Evolutionary conservation across 2,888 invertebrate genomes (phyloP).

Genomic region (Gonocerus acuteangulatus): DNA sequence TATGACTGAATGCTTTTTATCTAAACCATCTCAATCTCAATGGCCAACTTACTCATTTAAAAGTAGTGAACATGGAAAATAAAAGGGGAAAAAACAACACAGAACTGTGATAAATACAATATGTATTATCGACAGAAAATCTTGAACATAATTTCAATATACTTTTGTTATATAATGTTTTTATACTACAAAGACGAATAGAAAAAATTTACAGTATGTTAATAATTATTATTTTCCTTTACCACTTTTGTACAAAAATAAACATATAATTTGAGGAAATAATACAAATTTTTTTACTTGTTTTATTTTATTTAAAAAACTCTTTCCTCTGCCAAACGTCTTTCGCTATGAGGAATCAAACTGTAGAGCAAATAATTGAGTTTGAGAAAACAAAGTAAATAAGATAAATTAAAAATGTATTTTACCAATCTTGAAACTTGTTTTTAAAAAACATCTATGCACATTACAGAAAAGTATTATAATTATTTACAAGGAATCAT

Average conservation of each 20-base stretch:
- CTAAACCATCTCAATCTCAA: no score
- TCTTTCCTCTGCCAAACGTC: neutral
- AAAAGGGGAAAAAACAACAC: neutral
- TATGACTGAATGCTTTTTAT: no score
- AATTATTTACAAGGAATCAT: conserved; percentile 7
- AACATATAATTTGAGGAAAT: conserved; percentile 22
- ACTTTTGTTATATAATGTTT: conserved; percentile 15
- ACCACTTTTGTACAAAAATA: conserved; percentile 27
- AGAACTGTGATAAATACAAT: conserved; percentile 22
- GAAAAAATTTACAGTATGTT: conserved; percentile 18
- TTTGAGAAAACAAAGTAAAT: neutral
- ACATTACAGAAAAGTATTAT: conserved; percentile 15
- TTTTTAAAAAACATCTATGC: conserved; percentile 3
- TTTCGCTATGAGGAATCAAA: neutral
- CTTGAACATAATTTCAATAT: conserved; percentile 23
- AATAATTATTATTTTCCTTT: conserved; percentile 24
- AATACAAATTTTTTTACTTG: conserved; percentile 16
- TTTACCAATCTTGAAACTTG: neutral
- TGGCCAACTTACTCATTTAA: no score
- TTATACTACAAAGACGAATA: conserved; percentile 19
- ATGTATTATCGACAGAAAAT: conserved; percentile 26
- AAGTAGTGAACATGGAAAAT: no score
- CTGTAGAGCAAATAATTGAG: neutral
- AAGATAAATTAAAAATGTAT: neutral
- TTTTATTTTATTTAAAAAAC: conserved; percentile 9